phyloP scores from a whole-genome alignment of 2,797 vertebrate genomes.

The Rhynchotus rufescens region DNA sequence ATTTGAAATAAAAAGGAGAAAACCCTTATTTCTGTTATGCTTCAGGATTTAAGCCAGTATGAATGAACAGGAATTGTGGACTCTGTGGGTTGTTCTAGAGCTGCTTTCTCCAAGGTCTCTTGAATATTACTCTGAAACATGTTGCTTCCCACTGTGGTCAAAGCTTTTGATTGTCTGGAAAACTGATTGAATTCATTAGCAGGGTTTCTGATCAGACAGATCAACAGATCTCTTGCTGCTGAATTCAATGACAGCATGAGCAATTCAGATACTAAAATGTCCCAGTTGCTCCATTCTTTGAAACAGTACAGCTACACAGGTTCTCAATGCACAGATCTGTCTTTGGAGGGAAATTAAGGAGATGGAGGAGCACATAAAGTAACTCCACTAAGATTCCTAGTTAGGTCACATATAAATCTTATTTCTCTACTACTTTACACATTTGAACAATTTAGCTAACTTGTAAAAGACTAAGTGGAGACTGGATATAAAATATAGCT shows the following conservation, averaged over 20 bases:
- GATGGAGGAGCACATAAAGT: neutral
- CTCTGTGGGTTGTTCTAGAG: neutral
- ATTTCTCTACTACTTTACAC: neutral
- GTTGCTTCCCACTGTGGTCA: neutral
- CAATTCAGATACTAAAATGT: neutral
- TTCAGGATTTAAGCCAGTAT: neutral
- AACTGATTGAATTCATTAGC: neutral
- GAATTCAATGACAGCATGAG: neutral
- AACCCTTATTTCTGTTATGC: neutral
- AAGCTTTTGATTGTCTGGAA: neutral
- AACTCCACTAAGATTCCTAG: neutral
- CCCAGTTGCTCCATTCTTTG: neutral
- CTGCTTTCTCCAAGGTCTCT: neutral
- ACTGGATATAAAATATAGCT: neutral
- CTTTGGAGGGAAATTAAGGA: neutral
- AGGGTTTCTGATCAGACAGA: neutral
- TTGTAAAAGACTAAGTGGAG: neutral
- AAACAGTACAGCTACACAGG: neutral
- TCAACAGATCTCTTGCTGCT: neutral
- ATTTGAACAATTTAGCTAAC: neutral
- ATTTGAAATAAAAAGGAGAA: neutral
- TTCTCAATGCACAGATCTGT: neutral
- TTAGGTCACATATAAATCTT: neutral
- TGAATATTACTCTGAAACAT: neutral
- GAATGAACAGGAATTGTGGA: neutral